Evolutionary conservation across 2,888 invertebrate genomes (phyloP), one percentile per base, ranked within the genome.

Genomic region (Brachynemurus nebulosus): DNA sequence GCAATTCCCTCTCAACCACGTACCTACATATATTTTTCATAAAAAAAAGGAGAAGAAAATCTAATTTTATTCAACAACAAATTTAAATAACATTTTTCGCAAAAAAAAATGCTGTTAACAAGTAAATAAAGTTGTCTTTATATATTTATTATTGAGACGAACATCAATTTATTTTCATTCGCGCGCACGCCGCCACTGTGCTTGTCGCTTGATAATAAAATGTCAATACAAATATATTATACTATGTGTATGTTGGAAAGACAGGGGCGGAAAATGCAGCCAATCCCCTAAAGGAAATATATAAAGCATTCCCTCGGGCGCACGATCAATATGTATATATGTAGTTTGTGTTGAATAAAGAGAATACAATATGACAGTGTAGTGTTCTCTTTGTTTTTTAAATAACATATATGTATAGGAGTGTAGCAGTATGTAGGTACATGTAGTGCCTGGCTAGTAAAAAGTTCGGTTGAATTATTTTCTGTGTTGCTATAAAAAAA

Each of bases 221-320:
- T 30, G 30, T 30, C 30, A 30, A 30, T 30, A 30, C 14, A 30
- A 12, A 30, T 30, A 30, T n/a, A n/a, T n/a, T n/a, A n/a, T n/a
- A n/a, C n/a, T n/a, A n/a, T n/a, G n/a, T n/a, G n/a, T n/a, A n/a
- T n/a, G n/a, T n/a, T n/a, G n/a, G n/a, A 30, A 30, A 30, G 30
- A 30, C 14, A 30, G 30, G 30, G 30, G 30, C 30, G 30, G 30
- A 30, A 30, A 30, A 30, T 30, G 30, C 30, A 30, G 30, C 30
- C 30, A 30, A 30, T 30, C 30, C 30, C 30, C 30, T 30, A 30
- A 30, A 30, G 30, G 14, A 30, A 30, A 30, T 30, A 7, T 30
- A 30, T 30, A 30, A 30, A 30, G 30, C 30, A 12, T 30, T 30
- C 30, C 30, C 30, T 14, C 30, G 30, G 14, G 30, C 14, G 30